Percentiles rank a stretch among this genome's conserved stretches.
Evolutionary conservation across 2,888 invertebrate species (phyloP).

Genomic region (Sericinus montela): DNA sequence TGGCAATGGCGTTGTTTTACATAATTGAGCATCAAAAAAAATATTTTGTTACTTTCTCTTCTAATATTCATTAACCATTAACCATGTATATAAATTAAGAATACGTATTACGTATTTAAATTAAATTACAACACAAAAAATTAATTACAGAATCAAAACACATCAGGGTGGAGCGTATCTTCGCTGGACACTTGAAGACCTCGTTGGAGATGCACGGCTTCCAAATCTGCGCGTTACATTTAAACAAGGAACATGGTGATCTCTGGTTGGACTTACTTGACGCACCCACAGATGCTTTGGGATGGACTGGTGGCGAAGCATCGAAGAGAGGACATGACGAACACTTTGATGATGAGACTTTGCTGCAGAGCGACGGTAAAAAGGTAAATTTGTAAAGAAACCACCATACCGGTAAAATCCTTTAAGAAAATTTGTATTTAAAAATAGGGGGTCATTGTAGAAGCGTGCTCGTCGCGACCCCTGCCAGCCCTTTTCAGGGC

Average conservation of each 20-base stretch:
- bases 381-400: slow-evolving; percentile 49
- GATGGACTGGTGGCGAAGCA: slow-evolving; percentile 74
- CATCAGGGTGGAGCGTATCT: slow-evolving; percentile 73
- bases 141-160: slow-evolving; percentile 50
- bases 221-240: slow-evolving; percentile 84
- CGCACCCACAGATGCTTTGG: slow-evolving; percentile 74
- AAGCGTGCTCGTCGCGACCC: too few species aligned
- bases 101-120: too few species aligned
- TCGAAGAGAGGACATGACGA: slow-evolving; percentile 40
- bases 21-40: too few species aligned
- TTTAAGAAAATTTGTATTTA: too few species aligned
- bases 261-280: slow-evolving; percentile 79
- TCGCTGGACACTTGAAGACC: slow-evolving; percentile 82
- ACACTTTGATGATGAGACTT: slow-evolving; percentile 42
- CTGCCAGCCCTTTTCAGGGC: too few species aligned
- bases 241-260: slow-evolving; percentile 58
- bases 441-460: too few species aligned
- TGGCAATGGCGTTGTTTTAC: too few species aligned
- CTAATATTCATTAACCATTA: too few species aligned
- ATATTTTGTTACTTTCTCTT: too few species aligned
- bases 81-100: too few species aligned
- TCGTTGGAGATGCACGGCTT: slow-evolving; percentile 89
- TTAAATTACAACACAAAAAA: too few species aligned
- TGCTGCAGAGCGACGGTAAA: slow-evolving; percentile 38
- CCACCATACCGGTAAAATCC: neutral